Evolutionary conservation across 2,113 vertebrate species (phyloP).

Genomic region (Microtus pennsylvanicus): DNA sequence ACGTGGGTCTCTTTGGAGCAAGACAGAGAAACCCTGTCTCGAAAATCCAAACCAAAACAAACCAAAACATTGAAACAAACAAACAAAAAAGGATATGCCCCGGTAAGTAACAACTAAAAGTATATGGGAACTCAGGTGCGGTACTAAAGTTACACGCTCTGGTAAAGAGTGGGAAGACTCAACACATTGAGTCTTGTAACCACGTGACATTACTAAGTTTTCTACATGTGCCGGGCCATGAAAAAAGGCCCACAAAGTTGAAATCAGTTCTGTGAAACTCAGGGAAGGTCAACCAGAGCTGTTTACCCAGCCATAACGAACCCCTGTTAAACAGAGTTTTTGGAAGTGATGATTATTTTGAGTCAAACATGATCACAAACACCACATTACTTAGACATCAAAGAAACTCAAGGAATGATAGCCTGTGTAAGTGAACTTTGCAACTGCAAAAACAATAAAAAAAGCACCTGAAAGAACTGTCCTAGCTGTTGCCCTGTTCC

Average conservation of each 20-base stretch:
- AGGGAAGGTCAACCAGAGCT: not conserved
- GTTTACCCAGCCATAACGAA: not conserved
- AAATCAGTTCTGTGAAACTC: not conserved
- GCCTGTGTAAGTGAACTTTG: not conserved
- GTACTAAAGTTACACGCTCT: conserved; percentile 11
- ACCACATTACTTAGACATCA: not conserved
- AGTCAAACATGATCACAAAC: conserved; percentile 21
- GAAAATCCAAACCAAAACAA: not conserved
- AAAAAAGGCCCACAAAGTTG: not conserved
- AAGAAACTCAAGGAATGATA: conserved; percentile 10
- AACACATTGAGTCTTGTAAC: not conserved
- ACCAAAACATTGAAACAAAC: not conserved
- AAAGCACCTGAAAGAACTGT: not conserved
- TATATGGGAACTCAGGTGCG: not conserved
- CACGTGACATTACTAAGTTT: not conserved
- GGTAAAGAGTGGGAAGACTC: not conserved
- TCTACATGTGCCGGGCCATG: not conserved
- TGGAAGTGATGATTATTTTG: conserved; percentile 18
- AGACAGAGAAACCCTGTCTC: not conserved
- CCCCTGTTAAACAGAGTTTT: not conserved
- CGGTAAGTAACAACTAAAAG: conserved; percentile 34
- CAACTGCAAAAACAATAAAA: not conserved
- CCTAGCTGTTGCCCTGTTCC: not conserved
- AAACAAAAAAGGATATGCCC: not conserved
- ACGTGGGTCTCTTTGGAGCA: not conserved